phyloP scores from a whole-genome alignment of 2,113 vertebrate species.

The Chloebia gouldiae region DNA sequence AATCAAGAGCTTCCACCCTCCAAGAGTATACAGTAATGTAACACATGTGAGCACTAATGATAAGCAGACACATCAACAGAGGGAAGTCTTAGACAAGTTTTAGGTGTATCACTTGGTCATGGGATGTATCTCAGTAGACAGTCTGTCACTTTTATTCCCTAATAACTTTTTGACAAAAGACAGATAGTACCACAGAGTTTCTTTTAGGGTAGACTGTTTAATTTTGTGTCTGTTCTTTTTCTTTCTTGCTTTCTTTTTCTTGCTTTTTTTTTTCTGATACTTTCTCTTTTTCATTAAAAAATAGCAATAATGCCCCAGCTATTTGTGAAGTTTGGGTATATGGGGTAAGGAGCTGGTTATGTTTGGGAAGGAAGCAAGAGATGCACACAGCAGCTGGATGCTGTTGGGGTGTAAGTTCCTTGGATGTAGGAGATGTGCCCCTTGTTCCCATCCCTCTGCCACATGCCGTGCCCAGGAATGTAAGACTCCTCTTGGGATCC shows the following conservation, averaged over 20 bases:
- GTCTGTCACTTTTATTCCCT: constrained; percentile 25
- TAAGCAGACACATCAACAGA: neutral
- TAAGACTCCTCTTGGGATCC: neutral
- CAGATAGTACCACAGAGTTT: constrained; percentile 18
- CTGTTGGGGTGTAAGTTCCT: neutral
- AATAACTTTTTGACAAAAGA: constrained; percentile 25
- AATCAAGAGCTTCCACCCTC: neutral
- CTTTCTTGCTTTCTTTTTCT: neutral
- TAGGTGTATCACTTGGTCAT: neutral
- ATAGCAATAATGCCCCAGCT: neutral
- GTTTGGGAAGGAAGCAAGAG: neutral
- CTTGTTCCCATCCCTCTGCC: neutral
- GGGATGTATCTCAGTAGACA: constrained; percentile 23
- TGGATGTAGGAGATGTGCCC: neutral
- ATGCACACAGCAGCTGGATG: neutral
- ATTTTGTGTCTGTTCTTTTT: neutral
- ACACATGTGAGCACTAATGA: neutral
- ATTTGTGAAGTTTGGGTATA: neutral
- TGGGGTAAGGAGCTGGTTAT: neutral
- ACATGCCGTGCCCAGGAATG: neutral
- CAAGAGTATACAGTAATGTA: neutral
- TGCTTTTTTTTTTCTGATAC: neutral
- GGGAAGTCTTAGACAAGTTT: constrained; percentile 22
- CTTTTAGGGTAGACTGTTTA: constrained; percentile 11
- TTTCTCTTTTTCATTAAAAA: neutral